These are phyloP conservation scores for Coenobita brevimanus DNA, from an alignment of 1,140 invertebrate species.

Conservation along the genomic window DNA sequence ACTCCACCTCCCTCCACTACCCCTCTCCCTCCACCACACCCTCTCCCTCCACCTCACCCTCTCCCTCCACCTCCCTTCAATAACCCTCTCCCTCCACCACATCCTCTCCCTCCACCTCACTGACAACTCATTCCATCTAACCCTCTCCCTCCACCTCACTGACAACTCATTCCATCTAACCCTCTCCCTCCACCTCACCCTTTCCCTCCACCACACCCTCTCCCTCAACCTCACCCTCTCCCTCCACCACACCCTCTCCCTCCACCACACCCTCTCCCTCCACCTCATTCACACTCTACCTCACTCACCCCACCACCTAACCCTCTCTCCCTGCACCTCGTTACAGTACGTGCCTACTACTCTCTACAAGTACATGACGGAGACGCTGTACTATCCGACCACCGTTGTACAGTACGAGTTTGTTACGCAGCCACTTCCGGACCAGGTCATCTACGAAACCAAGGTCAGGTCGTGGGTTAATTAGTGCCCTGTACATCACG, in stretches of 20 bases:
- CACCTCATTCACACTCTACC: not conserved
- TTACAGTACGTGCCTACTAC: slow-evolving; percentile 68
- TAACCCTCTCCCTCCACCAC: not conserved
- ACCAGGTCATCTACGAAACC: slow-evolving; percentile 68
- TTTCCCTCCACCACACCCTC: not conserved
- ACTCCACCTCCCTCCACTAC: not conserved
- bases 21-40: not conserved
- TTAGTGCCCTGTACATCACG: no score
- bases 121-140: not conserved
- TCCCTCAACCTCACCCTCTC: not conserved
- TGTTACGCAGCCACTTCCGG: slow-evolving; percentile 68
- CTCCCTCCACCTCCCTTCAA: no score
- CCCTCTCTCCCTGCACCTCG: not conserved
- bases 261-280: not conserved
- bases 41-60: not conserved
- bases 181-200: not conserved
- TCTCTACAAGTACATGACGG: slow-evolving; percentile 70
- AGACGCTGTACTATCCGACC: slow-evolving; percentile 68
- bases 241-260: not conserved
- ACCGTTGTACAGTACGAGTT: slow-evolving; percentile 70
- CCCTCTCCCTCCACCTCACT: slow-evolving; percentile 5
- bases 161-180: no score
- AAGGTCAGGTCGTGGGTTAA: slow-evolving; percentile 54
- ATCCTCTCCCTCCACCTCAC: not conserved
- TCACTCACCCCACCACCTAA: not conserved